Conservation (phyloP, 2,113 vertebrate species). For the Camelus dromedarius region DNA sequence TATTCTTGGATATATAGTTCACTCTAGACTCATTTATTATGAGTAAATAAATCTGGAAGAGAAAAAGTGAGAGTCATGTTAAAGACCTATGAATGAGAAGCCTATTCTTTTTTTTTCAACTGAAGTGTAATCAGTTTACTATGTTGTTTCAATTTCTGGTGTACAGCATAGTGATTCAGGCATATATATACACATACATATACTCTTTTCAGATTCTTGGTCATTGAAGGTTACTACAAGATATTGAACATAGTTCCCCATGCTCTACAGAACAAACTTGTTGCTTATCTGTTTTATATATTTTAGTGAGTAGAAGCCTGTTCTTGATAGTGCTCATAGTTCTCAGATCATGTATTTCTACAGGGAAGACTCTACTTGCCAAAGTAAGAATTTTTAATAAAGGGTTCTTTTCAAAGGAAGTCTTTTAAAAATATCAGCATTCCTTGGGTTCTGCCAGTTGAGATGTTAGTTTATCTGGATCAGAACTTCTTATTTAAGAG, state of each 20-base stretch:
- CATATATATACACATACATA: too few species aligned
- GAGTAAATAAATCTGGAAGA: not conserved
- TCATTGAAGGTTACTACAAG: not conserved
- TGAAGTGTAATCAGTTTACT: too few species aligned
- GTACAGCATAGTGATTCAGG: not conserved
- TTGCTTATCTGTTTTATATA: not conserved
- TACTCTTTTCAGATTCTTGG: not conserved
- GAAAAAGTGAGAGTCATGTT: not conserved
- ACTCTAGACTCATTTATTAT: not conserved
- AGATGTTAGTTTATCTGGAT: not conserved
- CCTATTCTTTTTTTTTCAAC: not conserved
- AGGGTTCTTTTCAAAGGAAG: not conserved
- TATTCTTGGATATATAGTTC: not conserved
- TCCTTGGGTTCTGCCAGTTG: not conserved
- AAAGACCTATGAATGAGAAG: slow-evolving; percentile 12
- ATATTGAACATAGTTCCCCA: not conserved
- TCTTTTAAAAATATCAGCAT: not conserved
- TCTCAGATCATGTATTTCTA: not conserved
- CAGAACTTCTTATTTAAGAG: not conserved
- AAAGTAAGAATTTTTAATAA: not conserved
- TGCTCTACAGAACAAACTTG: not conserved
- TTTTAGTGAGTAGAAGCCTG: not conserved
- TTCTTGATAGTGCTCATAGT: not conserved
- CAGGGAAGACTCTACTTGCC: not conserved
- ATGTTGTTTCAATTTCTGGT: not conserved